Evolutionary conservation across 2,888 invertebrate genomes (phyloP), one percentile per base, ranked within the genome.

Genomic region (Synergus japonicus): DNA sequence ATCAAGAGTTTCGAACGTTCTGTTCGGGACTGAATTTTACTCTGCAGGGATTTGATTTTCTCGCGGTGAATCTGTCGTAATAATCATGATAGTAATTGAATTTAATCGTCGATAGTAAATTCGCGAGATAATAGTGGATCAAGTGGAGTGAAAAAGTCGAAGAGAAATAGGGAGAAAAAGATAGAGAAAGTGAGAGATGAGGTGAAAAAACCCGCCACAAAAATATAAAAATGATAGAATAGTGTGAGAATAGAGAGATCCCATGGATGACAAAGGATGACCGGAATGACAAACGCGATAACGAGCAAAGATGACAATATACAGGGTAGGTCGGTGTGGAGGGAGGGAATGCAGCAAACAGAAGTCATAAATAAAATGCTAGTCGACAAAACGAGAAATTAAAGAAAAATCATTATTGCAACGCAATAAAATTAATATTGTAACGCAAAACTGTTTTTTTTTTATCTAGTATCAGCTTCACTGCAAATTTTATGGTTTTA

Each of bases 1-100:
- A 96, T 94, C 90, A 98, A 94, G 89, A 97, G 94, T 93, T 97
- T 97, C 91, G 97, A 96, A 92, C 97, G 96, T 93, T 98, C 97
- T 92, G 95, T 96, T 87, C 97, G 96, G 93, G 97, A 96, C 91
- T 96, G 95, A 91, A 98, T 96, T 94, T 97, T 97, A 93, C 95
- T 96, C 93, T 97, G 97, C 91, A 98, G 95, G 92, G 95, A 95
- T 92, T 96, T 96, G 90, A 97, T 96, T 93, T 95, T 95, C 93
- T 97, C 97, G 92, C 96, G 96, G 94, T 95, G 96, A 92, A 95
- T 96, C 97, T 97, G 93, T 63, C 64, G 9, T 22, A 60, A 13
- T 60, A 22, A n/a, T 54, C 78, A 58, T 78, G 65, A 76, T 77
- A 81, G 80, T 79, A 79, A 79, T 69, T 66, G 67, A 76, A 41